These are phyloP conservation scores for Phrynosoma blainvillii DNA, from an alignment of 2,113 vertebrate genomes.

Conservation along the genomic window DNA sequence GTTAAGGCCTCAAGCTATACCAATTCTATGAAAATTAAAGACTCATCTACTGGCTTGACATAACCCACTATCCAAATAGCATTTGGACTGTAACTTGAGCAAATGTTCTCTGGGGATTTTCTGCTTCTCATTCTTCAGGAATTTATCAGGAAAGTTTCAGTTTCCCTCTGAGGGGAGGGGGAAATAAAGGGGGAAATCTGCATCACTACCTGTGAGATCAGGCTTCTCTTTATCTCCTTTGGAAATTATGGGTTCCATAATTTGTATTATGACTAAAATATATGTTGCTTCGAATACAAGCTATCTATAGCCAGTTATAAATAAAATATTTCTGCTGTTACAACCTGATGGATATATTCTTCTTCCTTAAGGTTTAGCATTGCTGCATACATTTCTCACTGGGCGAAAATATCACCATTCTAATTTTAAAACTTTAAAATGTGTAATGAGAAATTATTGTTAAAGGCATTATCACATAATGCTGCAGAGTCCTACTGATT, in stretches of 20 bases:
- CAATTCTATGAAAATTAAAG: too few species aligned
- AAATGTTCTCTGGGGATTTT: too few species aligned
- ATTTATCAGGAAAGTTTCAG: too few species aligned
- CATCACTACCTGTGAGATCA: neutral
- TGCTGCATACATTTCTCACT: neutral
- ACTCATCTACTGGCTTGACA: too few species aligned
- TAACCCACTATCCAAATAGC: too few species aligned
- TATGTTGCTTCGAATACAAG: neutral
- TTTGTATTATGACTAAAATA: neutral
- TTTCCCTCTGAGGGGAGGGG: too few species aligned
- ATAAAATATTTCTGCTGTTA: constrained; percentile 11
- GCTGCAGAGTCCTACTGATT: neutral
- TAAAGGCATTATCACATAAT: neutral
- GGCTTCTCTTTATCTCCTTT: neutral
- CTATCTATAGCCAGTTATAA: neutral
- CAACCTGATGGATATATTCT: neutral
- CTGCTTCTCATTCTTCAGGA: too few species aligned
- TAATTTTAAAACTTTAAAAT: neutral
- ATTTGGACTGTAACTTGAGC: too few species aligned
- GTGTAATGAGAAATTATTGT: neutral
- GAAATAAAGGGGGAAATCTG: too few species aligned
- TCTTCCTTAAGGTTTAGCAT: neutral
- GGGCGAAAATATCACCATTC: neutral
- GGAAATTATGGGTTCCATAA: neutral
- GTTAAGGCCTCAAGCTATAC: too few species aligned